Conservation (phyloP, 2,888 invertebrate genomes). For the Zelleria hepariella region DNA sequence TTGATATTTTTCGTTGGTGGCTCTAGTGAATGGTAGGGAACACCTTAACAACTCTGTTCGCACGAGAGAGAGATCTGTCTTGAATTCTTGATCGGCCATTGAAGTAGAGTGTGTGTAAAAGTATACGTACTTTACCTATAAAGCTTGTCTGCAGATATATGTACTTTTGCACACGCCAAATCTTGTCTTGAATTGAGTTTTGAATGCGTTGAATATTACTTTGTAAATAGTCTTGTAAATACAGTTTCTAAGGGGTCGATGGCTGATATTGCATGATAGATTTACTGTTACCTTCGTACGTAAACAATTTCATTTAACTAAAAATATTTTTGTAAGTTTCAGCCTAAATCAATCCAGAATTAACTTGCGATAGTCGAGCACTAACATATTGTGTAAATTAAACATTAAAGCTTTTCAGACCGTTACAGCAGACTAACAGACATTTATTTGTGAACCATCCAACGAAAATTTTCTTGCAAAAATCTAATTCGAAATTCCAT, state of each 20-base stretch:
- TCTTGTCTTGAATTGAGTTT: not conserved
- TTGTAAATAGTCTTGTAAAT: not conserved
- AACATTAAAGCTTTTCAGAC: slow-evolving; percentile 29
- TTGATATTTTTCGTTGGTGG: no score
- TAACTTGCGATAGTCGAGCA: slow-evolving; percentile 49
- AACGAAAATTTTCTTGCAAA: slow-evolving; percentile 26
- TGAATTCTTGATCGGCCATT: no score
- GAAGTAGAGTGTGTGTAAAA: no score
- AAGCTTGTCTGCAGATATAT: no score
- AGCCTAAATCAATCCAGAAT: slow-evolving; percentile 21
- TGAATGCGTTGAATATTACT: not conserved
- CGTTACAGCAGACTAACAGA: slow-evolving; percentile 34
- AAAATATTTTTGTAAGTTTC: not conserved
- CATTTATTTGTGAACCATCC: not conserved
- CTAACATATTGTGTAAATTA: slow-evolving; percentile 51
- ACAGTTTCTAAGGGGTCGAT: not conserved
- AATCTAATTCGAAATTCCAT: slow-evolving; percentile 48
- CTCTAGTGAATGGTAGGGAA: no score
- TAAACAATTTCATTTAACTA: no score
- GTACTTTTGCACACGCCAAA: not conserved
- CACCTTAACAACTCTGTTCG: no score
- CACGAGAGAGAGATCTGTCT: no score
- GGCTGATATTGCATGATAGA: not conserved
- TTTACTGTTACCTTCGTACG: not conserved
- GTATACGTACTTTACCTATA: no score